Percentiles rank a stretch among this genome's conserved stretches.
Evolutionary conservation across 2,888 invertebrate genomes (phyloP).

Genomic region (Tipula unca): DNA sequence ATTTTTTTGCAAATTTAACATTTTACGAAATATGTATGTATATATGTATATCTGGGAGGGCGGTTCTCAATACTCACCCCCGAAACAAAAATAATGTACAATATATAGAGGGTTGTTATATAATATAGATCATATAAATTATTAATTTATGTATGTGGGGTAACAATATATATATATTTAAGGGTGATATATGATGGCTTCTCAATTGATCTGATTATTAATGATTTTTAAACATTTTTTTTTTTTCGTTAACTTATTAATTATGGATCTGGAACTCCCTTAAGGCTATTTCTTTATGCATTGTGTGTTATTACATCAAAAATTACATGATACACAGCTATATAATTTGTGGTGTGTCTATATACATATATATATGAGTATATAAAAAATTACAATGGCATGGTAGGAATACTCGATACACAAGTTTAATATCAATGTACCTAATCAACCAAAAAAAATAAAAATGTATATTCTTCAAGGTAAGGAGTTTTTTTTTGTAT

Average conservation of each 20-base stretch:
- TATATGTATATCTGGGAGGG: not conserved
- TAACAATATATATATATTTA: not conserved
- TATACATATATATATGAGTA: too few relatives aligned
- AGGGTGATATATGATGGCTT: slow-evolving; percentile 8
- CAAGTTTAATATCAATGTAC: not conserved
- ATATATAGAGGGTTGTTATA: not conserved
- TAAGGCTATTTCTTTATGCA: not conserved
- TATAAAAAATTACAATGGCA: not conserved
- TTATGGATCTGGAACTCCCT: not conserved
- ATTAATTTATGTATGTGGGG: not conserved
- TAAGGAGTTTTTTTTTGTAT: not conserved
- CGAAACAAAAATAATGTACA: not conserved
- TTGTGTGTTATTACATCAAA: not conserved
- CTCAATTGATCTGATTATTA: slow-evolving; percentile 8
- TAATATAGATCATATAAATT: not conserved
- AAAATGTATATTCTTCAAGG: not conserved
- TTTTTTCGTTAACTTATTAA: not conserved
- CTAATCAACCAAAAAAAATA: not conserved
- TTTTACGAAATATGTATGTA: not conserved
- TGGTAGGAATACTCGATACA: not conserved
- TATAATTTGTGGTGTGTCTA: not conserved
- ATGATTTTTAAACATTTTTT: not conserved
- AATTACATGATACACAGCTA: not conserved
- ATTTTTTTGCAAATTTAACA: not conserved
- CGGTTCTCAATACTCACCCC: not conserved